These are phyloP conservation scores for Drosophila setosimentum DNA, from an alignment of 2,888 invertebrate genomes.

Conservation along the genomic window DNA sequence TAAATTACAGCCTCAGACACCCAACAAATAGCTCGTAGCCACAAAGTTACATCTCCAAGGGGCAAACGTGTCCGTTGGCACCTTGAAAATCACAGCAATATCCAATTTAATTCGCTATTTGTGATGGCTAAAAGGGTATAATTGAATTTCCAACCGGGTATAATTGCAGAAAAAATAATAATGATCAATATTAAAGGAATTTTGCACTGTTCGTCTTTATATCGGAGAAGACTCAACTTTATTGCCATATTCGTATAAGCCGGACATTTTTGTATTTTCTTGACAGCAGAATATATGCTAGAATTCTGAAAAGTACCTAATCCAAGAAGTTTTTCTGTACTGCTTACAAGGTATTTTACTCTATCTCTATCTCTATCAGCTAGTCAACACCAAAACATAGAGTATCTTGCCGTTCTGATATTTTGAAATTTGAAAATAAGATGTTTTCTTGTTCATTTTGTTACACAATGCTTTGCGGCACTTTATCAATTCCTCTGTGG, in stretches of 20 bases:
- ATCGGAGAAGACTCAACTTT: background rate
- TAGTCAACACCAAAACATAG: background rate
- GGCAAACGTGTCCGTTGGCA: constrained; percentile 27
- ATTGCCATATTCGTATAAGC: background rate
- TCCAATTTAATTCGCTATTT: background rate
- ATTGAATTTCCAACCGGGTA: too few species aligned
- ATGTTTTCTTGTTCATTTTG: background rate
- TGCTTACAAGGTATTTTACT: background rate
- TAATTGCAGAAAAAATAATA: background rate
- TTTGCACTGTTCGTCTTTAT: background rate
- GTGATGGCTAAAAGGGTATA: background rate
- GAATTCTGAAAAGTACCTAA: background rate
- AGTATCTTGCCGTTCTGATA: background rate
- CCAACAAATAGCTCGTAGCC: constrained; percentile 20
- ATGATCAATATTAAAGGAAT: background rate
- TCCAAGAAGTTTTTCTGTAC: background rate
- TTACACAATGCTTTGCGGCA: background rate
- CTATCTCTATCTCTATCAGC: background rate
- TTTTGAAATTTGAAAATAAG: background rate
- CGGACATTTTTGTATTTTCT: background rate
- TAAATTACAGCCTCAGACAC: constrained; percentile 49
- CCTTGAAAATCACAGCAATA: constrained; percentile 19
- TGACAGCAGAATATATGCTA: background rate
- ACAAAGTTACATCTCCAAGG: constrained; percentile 15
- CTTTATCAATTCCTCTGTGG: constrained; percentile 20